Percentiles rank a stretch among this genome's conserved stretches.
phyloP scores from a whole-genome alignment of 2,888 invertebrate genomes.

The Odontocerum albicorne region DNA sequence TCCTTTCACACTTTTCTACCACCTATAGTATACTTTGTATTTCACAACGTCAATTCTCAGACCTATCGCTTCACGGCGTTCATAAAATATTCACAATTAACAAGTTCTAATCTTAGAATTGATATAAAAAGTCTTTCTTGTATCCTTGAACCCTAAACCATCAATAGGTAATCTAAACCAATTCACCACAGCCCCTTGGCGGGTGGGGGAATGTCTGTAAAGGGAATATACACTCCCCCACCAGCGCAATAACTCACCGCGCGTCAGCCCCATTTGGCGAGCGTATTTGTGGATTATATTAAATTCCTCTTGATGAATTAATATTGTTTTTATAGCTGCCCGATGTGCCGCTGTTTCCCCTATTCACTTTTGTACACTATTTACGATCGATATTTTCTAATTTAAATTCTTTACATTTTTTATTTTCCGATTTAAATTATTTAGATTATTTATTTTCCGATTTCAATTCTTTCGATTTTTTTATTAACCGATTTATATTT shows the following conservation, averaged over 20 bases:
- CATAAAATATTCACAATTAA: no score
- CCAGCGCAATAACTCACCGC: background rate
- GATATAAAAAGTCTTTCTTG: no score
- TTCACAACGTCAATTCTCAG: no score
- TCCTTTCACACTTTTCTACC: no score
- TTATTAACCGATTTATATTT: no score
- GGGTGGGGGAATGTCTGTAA: background rate
- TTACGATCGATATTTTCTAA: background rate
- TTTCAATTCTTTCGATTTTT: no score
- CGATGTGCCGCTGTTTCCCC: slow-evolving; percentile 7
- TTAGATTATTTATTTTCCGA: no score
- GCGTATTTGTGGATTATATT: slow-evolving; percentile 45
- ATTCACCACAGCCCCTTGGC: slow-evolving; percentile 12
- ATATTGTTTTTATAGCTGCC: slow-evolving; percentile 42
- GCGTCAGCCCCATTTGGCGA: slow-evolving; percentile 24
- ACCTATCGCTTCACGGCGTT: no score
- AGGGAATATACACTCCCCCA: background rate
- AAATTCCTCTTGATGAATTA: slow-evolving; percentile 46
- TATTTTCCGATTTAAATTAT: no score
- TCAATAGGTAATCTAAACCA: slow-evolving; percentile 24
- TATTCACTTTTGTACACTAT: background rate
- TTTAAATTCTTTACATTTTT: no score
- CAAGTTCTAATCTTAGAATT: no score
- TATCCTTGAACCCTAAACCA: background rate
- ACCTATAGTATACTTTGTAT: no score